Percentiles rank a stretch among this genome's conserved stretches.
phyloP scores from a whole-genome alignment of 2,797 vertebrate species.

The Hydrolagus colliei region DNA sequence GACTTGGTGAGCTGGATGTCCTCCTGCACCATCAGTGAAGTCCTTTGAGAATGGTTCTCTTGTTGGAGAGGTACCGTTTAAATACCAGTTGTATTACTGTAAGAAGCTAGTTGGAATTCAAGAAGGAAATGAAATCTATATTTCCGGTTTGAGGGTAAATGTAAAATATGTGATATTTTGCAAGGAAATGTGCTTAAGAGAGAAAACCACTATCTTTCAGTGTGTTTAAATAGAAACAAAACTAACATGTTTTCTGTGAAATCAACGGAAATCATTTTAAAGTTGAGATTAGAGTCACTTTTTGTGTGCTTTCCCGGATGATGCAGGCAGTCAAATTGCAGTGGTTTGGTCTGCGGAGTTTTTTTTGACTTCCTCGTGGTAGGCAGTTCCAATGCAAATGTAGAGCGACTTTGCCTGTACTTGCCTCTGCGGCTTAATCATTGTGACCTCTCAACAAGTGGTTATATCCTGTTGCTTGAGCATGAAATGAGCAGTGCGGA shows the following conservation, averaged over 20 bases:
- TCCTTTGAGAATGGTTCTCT: too few relatives aligned
- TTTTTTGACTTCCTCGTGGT: neutral
- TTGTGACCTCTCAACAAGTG: neutral
- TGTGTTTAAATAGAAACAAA: neutral
- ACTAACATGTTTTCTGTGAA: slow-evolving; percentile 7
- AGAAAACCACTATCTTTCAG: neutral
- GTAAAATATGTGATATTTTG: too few relatives aligned
- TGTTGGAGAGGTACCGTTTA: too few relatives aligned
- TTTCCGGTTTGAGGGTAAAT: too few relatives aligned
- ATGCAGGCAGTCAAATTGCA: neutral
- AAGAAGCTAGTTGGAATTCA: too few relatives aligned
- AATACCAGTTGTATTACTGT: too few relatives aligned
- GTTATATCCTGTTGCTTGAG: neutral
- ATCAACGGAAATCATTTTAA: neutral
- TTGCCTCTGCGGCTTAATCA: neutral
- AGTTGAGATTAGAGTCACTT: neutral
- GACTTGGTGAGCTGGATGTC: too few relatives aligned
- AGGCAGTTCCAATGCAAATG: slow-evolving; percentile 10
- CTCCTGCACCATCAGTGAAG: too few relatives aligned
- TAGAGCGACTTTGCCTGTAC: neutral
- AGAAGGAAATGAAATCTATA: too few relatives aligned
- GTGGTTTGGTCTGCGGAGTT: neutral
- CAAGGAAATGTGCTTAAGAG: neutral
- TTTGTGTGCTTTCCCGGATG: neutral
- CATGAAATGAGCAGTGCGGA: neutral